Evolutionary conservation across 1,140 invertebrate genomes (phyloP).

Genomic region (Cydia amplana): DNA sequence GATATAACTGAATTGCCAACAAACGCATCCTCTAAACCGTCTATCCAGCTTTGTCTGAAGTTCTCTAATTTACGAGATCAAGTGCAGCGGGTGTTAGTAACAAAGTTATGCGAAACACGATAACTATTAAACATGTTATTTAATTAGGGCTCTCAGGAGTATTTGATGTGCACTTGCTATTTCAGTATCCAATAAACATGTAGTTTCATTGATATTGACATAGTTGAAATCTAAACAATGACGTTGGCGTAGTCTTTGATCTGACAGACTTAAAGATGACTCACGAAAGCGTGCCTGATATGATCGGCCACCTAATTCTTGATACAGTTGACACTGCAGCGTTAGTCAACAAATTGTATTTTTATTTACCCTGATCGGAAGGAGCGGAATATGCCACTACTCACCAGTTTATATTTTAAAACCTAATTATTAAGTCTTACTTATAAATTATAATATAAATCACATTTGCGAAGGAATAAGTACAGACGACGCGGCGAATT

Average conservation of each 20-base stretch:
- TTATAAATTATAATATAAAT: too few relatives aligned
- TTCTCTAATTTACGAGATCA: conserved; percentile 9
- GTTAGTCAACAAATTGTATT: background rate
- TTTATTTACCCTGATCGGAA: too few relatives aligned
- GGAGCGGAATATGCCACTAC: too few relatives aligned
- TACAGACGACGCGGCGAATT: background rate
- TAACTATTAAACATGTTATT: conserved; percentile 24
- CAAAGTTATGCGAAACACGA: conserved; percentile 19
- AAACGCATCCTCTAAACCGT: background rate
- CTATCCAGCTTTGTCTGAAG: background rate
- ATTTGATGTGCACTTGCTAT: conserved; percentile 22
- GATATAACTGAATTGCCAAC: background rate
- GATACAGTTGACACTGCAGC: background rate
- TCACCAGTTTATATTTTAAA: too few relatives aligned
- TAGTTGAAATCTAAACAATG: conserved; percentile 13
- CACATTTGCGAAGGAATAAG: background rate
- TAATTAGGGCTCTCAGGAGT: background rate
- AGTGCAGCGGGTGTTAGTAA: conserved; percentile 14
- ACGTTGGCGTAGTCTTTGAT: conserved; percentile 1
- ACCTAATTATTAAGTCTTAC: too few relatives aligned
- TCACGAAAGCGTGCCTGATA: background rate
- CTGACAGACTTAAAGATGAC: background rate
- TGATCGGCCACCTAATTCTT: background rate
- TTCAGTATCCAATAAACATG: conserved; percentile 10
- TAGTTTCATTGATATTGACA: conserved; percentile 13